These are phyloP conservation scores for Callyntrura guangdongensis DNA, from an alignment of 2,888 invertebrate genomes.

Conservation along the genomic window DNA sequence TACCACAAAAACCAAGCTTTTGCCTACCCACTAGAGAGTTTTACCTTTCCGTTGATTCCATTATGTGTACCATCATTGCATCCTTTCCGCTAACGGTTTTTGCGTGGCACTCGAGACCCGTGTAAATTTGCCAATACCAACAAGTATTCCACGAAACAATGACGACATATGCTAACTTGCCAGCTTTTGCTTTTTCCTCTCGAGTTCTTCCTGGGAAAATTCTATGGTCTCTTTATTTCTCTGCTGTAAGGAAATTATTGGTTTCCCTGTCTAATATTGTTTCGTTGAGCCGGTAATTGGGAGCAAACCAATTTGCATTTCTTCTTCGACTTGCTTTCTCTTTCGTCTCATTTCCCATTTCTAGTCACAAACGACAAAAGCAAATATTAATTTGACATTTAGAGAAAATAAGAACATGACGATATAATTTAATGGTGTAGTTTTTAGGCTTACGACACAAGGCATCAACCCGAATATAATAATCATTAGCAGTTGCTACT, in stretches of 20 bases:
- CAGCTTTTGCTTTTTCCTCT: not conserved
- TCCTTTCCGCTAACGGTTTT: not conserved
- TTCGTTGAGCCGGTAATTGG: not conserved
- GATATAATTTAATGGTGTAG: not conserved
- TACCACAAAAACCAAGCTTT: slow-evolving; percentile 20
- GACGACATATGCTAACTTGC: not conserved
- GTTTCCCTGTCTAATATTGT: slow-evolving; percentile 25
- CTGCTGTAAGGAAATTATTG: not conserved
- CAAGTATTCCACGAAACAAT: not conserved
- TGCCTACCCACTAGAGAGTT: not conserved
- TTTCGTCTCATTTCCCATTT: slow-evolving; percentile 17
- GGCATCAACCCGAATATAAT: slow-evolving; percentile 22
- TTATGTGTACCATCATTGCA: not conserved
- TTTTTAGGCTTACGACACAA: not conserved
- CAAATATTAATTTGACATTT: slow-evolving; percentile 33
- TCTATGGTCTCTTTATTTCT: too few relatives aligned
- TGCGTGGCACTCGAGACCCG: not conserved
- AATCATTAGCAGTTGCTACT: not conserved
- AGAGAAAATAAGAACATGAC: slow-evolving; percentile 13
- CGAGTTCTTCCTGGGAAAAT: not conserved
- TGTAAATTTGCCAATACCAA: slow-evolving; percentile 23
- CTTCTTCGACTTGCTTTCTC: not conserved
- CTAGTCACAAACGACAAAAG: not conserved
- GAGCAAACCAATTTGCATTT: slow-evolving; percentile 44
- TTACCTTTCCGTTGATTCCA: not conserved